Conservation (phyloP, 2,113 vertebrate genomes). For the Psittacus erithacus region DNA sequence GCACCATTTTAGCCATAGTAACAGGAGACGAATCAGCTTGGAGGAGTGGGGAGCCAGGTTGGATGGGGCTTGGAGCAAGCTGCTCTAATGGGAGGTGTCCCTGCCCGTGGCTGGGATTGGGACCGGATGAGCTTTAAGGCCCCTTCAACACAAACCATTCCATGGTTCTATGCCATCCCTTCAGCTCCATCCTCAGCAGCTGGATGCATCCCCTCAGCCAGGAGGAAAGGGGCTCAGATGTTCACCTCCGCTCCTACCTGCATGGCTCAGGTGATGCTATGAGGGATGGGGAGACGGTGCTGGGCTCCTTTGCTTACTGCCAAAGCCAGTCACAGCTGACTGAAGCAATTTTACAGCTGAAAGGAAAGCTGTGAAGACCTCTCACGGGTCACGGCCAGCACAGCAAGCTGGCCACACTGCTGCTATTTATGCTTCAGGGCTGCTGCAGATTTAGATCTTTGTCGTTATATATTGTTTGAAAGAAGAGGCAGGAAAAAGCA, state of each 20-base stretch:
- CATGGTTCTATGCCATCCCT: background rate
- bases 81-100: background rate
- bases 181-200: background rate
- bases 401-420: background rate
- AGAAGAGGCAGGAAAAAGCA: background rate
- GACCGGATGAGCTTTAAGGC: background rate
- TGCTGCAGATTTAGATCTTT: slow-evolving; percentile 20
- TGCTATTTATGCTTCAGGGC: background rate
- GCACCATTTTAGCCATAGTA: background rate
- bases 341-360: slow-evolving; percentile 3
- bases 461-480: background rate
- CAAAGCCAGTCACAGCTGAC: background rate
- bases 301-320: background rate
- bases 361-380: slow-evolving; percentile 18
- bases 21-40: background rate
- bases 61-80: background rate
- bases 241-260: background rate
- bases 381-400: background rate
- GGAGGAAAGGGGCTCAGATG: background rate
- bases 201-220: background rate
- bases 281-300: background rate
- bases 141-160: background rate
- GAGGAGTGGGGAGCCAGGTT: background rate
- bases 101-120: background rate
- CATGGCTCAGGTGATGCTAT: background rate